Conservation (phyloP, 2,113 vertebrate genomes). For the Odontophorus gujanensis region DNA sequence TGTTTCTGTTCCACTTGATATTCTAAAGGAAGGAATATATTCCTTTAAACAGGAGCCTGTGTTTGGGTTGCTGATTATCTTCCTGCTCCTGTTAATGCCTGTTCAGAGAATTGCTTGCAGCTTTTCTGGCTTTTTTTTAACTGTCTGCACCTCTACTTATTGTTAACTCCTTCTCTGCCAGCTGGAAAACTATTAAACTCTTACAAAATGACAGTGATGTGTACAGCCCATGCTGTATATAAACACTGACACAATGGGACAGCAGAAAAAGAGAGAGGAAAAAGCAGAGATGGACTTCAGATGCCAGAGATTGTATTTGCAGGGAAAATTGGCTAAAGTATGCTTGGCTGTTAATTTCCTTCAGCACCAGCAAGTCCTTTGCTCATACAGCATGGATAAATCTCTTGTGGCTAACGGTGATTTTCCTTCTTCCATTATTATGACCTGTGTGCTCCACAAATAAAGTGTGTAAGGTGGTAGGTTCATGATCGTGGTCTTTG, state of each 20-base stretch:
- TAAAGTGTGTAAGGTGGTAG: fast-evolving
- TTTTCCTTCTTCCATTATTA: neutral
- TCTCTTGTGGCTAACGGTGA: neutral
- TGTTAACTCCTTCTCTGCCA: neutral
- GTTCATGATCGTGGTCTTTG: fast-evolving
- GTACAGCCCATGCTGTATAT: neutral
- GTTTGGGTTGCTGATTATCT: neutral
- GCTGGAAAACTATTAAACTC: neutral
- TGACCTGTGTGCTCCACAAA: fast-evolving
- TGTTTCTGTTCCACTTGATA: neutral
- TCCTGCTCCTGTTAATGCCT: neutral
- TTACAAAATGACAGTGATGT: neutral
- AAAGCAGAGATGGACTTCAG: neutral
- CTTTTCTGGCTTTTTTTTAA: neutral
- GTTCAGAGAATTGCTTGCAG: neutral
- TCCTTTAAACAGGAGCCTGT: neutral
- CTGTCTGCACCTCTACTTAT: neutral
- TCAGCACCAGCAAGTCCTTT: neutral
- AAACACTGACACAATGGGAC: fast-evolving
- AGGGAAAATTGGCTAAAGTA: neutral
- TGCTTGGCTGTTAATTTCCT: neutral
- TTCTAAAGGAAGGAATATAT: neutral
- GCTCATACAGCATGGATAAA: fast-evolving
- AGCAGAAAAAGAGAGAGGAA: neutral
- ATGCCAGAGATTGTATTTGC: neutral